Base-by-base conservation (phyloP, 2,113 vertebrate genomes). In the Tupaia tana region DNA sequence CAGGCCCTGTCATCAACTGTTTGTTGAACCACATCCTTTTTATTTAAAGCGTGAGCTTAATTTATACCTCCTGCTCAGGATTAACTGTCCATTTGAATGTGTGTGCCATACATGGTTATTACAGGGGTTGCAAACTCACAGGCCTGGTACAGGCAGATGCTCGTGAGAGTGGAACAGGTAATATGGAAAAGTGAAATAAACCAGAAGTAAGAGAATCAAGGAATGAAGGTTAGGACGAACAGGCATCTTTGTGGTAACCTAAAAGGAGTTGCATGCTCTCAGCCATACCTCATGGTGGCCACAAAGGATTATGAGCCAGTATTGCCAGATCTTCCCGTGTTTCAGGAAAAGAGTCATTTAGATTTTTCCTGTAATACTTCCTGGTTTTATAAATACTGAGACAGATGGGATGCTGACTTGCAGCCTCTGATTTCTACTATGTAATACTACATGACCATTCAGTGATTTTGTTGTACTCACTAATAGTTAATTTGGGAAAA, bases 351-450 rank as follows among this genome's bases (percentile, higher is more conserved):
- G 1, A 61, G 56, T 77, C 56, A 4, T 91, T 84, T 80, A 86
- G 74, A 73, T 73, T 83, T 73, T 96, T 82, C 66, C 31, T 88
- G 0, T 67, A 29, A n/a, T 84, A 43, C 24, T 96, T 89, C 58
- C 84, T 96, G 63, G 85, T 67, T 93, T 88, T 91, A 31, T 75
- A 93, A 90, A 88, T 29, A 71, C 29, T 31, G 61, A 19, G 9
- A 52, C 27, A 71, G 59, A 73, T 69, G 20, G 71, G 24, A 54
- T 69, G 10, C 77, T 70, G 64, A 16, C 74, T 81, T 78, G n/a
- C 82, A 67, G 59, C 27, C 70, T 93, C 80, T 69, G 25, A 9
- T 82, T 67, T 91, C 22, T 66, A 43, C 90, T 61, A 70, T 56
- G 16, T 27, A 74, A 27, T 54, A 29, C 69, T 71, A 31, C 52